These are phyloP conservation scores for Sturnus vulgaris DNA, from an alignment of 2,113 vertebrate genomes.

Conservation along the genomic window DNA sequence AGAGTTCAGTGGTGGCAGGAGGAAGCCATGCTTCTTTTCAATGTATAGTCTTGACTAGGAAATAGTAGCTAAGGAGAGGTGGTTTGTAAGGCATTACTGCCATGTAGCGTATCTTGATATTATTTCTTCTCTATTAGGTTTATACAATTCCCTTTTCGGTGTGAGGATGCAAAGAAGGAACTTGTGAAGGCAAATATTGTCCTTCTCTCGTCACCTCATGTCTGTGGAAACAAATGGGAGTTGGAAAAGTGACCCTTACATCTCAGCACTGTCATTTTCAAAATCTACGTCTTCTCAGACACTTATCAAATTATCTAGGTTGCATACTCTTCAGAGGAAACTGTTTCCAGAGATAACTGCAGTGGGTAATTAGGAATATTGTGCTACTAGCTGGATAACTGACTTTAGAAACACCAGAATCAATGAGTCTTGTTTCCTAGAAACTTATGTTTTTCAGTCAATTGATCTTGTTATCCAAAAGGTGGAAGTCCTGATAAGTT, in stretches of 20 bases:
- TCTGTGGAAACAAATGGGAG: background rate
- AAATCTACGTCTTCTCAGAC: accelerated
- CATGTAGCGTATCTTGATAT: background rate
- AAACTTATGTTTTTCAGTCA: background rate
- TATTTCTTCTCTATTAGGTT: background rate
- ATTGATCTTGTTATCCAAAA: background rate
- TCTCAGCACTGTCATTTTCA: background rate
- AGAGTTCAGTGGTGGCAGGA: background rate
- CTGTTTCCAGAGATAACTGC: background rate
- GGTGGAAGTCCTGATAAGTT: background rate
- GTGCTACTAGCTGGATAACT: background rate
- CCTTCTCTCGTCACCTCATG: accelerated
- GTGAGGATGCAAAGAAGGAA: background rate
- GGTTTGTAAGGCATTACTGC: background rate
- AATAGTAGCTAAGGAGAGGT: background rate
- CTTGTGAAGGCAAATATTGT: background rate
- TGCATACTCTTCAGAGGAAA: background rate
- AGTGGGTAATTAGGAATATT: background rate
- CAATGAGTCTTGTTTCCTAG: background rate
- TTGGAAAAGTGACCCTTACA: background rate
- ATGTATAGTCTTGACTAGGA: background rate
- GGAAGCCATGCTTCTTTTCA: background rate
- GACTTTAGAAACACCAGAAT: background rate
- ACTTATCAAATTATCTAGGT: background rate
- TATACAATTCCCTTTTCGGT: too few relatives aligned